Percentiles rank a stretch among this genome's conserved stretches.
These are phyloP conservation scores for Calvadosia cruxmelitensis DNA, from an alignment of 30 jellyfish, hydroid and myxozoan species.

Conservation along the genomic window DNA sequence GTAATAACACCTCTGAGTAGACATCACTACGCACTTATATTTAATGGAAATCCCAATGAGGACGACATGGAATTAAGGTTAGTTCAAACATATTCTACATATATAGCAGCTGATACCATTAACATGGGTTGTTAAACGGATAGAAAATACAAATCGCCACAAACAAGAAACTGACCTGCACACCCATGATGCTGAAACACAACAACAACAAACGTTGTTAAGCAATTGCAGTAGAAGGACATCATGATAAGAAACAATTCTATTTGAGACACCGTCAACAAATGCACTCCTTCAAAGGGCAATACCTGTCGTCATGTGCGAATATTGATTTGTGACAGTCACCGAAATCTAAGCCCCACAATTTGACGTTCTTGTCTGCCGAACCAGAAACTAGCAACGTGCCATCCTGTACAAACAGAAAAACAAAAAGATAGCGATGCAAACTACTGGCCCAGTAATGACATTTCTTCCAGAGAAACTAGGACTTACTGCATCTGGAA, in stretches of 20 bases:
- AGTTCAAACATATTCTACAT: neutral
- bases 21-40: too few species aligned
- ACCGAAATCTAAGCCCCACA: slow-evolving; percentile 98
- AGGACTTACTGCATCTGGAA: too few species aligned
- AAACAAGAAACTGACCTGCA: slow-evolving; percentile 1
- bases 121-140: too few species aligned
- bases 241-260: neutral
- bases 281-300: neutral
- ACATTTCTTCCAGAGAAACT: too few species aligned
- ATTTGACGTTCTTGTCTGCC: slow-evolving; percentile 75
- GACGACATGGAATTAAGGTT: too few species aligned
- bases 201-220: neutral
- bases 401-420: slow-evolving; percentile 64
- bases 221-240: neutral
- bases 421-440: too few species aligned
- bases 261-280: neutral
- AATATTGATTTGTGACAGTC: slow-evolving; percentile 95
- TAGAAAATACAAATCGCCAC: too few species aligned
- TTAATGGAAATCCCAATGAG: too few species aligned
- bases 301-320: slow-evolving; percentile 96
- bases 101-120: too few species aligned
- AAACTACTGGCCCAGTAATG: too few species aligned
- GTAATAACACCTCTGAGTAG: too few species aligned
- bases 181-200: slow-evolving; percentile 3
- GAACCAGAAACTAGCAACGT: slow-evolving; percentile 88